A percentile compares a stretch with the other conserved stretches of the same genome.
Evolutionary conservation across 2,797 vertebrate species (phyloP).

Genomic region (Staurois parvus): DNA sequence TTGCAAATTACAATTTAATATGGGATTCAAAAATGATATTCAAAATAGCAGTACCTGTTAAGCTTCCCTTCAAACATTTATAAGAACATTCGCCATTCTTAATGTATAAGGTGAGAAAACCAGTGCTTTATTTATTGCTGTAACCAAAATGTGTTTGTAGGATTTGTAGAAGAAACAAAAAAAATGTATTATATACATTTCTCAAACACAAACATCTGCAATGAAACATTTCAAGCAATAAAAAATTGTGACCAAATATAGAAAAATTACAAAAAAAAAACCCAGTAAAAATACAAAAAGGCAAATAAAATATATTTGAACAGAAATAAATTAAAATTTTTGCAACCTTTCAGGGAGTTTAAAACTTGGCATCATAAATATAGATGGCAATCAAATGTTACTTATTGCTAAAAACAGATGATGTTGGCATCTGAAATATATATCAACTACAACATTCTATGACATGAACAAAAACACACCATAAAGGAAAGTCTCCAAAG

Average conservation of each 20-base stretch:
- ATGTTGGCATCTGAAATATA: conserved; percentile 43
- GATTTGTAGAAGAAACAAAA: conserved; percentile 66
- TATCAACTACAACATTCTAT: conserved; percentile 17
- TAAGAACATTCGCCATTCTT: conserved; percentile 68
- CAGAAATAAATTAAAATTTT: conserved; percentile 80
- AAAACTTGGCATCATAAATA: conserved; percentile 7
- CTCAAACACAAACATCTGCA: conserved; percentile 70
- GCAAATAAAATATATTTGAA: conserved; percentile 79
- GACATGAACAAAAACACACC: conserved; percentile 1
- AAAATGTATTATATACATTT: conserved; percentile 64
- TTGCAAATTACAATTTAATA: too few species aligned
- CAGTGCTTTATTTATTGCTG: conserved; percentile 71
- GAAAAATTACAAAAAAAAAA: conserved; percentile 76
- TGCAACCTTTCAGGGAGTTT: conserved; percentile 63
- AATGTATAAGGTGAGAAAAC: conserved; percentile 70
- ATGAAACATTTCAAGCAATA: conserved; percentile 67
- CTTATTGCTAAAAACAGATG: conserved; percentile 63
- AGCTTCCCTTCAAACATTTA: too few species aligned
- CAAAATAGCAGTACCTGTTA: too few species aligned
- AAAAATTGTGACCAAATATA: conserved; percentile 71
- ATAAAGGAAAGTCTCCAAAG: not conserved
- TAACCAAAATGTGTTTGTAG: conserved; percentile 67
- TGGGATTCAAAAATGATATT: too few species aligned
- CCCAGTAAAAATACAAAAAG: conserved; percentile 76
- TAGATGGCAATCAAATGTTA: conserved; percentile 23